Conservation (phyloP, 64 coral and sea anemone genomes). For the Hydrozoanthus tunicans region DNA sequence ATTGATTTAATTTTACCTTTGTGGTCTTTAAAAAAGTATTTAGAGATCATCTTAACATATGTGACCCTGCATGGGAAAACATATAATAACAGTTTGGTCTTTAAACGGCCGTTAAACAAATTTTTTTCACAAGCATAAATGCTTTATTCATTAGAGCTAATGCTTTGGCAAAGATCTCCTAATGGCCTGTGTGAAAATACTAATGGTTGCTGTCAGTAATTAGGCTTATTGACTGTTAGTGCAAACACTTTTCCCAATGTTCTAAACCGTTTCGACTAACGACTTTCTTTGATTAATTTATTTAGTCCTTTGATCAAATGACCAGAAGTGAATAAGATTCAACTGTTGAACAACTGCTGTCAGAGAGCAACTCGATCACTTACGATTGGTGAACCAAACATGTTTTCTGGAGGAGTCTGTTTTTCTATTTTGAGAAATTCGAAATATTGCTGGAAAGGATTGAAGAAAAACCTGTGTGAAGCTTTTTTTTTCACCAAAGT, state of each 20-base stretch:
- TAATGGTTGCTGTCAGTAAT: no score
- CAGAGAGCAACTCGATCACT: no score
- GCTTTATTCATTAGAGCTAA: slow-evolving; percentile 6
- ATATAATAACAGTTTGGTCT: not conserved
- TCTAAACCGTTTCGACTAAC: not conserved
- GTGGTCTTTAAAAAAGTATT: no score
- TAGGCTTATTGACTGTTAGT: not conserved
- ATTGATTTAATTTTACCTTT: no score
- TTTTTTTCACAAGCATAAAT: not conserved
- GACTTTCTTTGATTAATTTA: slow-evolving; percentile 8
- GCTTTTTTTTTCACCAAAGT: not conserved
- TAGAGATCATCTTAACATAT: not conserved
- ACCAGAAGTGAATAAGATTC: not conserved
- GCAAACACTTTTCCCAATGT: not conserved
- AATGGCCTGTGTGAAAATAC: not conserved
- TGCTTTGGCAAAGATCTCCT: slow-evolving; percentile 1
- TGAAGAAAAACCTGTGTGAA: not conserved
- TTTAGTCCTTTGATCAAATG: not conserved
- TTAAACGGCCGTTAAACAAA: not conserved
- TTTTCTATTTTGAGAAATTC: no score
- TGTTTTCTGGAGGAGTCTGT: not conserved
- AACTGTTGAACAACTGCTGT: not conserved
- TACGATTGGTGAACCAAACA: not conserved
- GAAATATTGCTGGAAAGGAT: not conserved
- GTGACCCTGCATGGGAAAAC: no score